Evolutionary conservation across 2,113 vertebrate species (phyloP), one percentile per base, ranked within the genome.

Genomic region (Thermophis baileyi): DNA sequence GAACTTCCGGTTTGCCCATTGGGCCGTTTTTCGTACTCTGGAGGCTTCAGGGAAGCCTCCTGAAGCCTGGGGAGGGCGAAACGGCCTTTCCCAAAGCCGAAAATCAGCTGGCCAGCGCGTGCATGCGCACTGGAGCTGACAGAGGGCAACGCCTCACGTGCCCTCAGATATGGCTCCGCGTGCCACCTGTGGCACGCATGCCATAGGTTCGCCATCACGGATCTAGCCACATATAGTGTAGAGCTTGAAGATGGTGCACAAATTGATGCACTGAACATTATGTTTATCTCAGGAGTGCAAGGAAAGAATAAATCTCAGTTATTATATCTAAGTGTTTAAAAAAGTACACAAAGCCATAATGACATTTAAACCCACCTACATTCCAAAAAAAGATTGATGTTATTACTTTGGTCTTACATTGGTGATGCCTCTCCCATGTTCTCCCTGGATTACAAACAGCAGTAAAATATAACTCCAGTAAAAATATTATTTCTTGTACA

Each of bases 361-460:
- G 0, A 30, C 46, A 94, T 30, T 63, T 55, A n/a, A 24, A 85
- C 5, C 44, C 89, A 93, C 22, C 35, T 27, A 74, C 87, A 40
- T n/a, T 63, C 57, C 94, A 50, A 9, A 88, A n/a, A 53, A 24
- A 92, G 91, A 89, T 92, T 94, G 93, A 63, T 0, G 46, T 0
- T 35, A n/a, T 0, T 2, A 87, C 57, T 87, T 18, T 0, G 2
- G 90, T 63, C 40, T 4, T 93, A 60, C 94, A 92, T 35, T 60
- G 18, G 50, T 88, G 92, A 88, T 94, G 60, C 25, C 63, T 88
- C 40, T 3, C 16, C 24, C 89, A 3, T 25, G 47, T 35, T 90
- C 0, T 91, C 63, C 89, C 91, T 94, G 89, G 91, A 95, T 94
- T 95, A 95, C 92, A 93, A 95, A 91, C 63, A 93, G 89, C 85